Base-by-base conservation (phyloP, 2,113 vertebrate genomes). In the Oplegnathus fasciatus region DNA sequence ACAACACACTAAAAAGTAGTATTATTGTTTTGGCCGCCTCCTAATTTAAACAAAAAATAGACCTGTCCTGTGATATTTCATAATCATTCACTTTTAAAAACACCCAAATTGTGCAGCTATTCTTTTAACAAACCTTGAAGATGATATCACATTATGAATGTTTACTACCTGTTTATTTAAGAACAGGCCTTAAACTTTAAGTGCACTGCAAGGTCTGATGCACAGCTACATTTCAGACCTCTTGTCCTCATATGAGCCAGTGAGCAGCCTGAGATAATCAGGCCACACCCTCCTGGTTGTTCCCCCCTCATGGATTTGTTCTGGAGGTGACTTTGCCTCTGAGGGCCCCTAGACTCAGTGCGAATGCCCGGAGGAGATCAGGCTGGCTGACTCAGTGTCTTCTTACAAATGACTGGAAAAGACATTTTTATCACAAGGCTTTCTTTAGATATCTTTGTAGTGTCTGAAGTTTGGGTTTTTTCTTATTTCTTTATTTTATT, bases 301-400 rank as follows among this genome's bases (percentile, higher is more conserved):
- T 62, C 11, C 15, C 44, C 22, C 17, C 55, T 61, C 11, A 48
- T 60, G 54, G 87, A 72, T 83, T 88, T 85, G 50, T 85, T 79
- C 42, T 80, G 30, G 54, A 76, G 75, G 75, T 76, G 87, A 83
- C 75, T 79, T 75, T 79, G 34, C 70, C 75, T 79, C 78, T 26
- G 20, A 67, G 61, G 70, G 64, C 37, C 58, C 5, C 2, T 28
- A 15, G 32, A 32, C 58, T 64, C 34, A 28, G 68, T n/a, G 46
- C 54, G 57, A 60, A 64, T 62, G 10, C 57, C n/a, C 57, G 28
- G 44, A 62, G n/a, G 67, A 71, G 42, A 37, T 62, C 77, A 50
- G 77, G 15, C 42, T 8, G 42, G 54, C 30, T n/a, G 66, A 70
- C 30, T 66, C 17, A 67, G 26, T 32, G 17, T 52, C 40, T 46